Evolutionary conservation across 1,140 invertebrate species (phyloP).

Genomic region (Drosophila bifasciata): DNA sequence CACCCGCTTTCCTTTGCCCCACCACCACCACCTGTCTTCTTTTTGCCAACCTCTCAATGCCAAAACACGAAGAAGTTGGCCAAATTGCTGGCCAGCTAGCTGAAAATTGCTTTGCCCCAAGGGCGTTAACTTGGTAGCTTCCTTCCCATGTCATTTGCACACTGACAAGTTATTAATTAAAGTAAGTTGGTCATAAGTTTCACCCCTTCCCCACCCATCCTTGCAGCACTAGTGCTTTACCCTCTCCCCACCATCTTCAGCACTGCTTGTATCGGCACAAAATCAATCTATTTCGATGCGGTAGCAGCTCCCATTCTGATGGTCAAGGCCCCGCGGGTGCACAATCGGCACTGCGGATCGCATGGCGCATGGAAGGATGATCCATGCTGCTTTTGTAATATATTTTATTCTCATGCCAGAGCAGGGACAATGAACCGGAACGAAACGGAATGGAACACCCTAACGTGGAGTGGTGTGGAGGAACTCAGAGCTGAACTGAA

Average conservation of each 20-base stretch:
- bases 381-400: background rate
- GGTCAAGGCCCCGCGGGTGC: too few species aligned
- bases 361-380: slow-evolving; percentile 1
- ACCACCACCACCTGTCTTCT: background rate
- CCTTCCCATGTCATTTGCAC: slow-evolving; percentile 77
- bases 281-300: slow-evolving; percentile 28
- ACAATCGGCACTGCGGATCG: background rate
- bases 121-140: slow-evolving; percentile 71
- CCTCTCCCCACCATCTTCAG: background rate
- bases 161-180: slow-evolving; percentile 83
- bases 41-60: too few species aligned
- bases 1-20: background rate
- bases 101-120: slow-evolving; percentile 67
- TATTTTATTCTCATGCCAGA: background rate
- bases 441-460: too few species aligned
- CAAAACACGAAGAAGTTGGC: slow-evolving; percentile 1
- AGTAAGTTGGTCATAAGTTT: slow-evolving; percentile 37
- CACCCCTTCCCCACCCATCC: background rate
- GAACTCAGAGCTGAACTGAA: background rate
- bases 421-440: background rate
- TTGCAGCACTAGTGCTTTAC: too few species aligned
- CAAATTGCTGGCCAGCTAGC: slow-evolving; percentile 3
- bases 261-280: slow-evolving; percentile 23
- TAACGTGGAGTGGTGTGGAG: too few species aligned
- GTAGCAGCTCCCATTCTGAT: background rate